Base-by-base conservation (phyloP, 2,888 invertebrate species). In the Pediacus dermestoides region DNA sequence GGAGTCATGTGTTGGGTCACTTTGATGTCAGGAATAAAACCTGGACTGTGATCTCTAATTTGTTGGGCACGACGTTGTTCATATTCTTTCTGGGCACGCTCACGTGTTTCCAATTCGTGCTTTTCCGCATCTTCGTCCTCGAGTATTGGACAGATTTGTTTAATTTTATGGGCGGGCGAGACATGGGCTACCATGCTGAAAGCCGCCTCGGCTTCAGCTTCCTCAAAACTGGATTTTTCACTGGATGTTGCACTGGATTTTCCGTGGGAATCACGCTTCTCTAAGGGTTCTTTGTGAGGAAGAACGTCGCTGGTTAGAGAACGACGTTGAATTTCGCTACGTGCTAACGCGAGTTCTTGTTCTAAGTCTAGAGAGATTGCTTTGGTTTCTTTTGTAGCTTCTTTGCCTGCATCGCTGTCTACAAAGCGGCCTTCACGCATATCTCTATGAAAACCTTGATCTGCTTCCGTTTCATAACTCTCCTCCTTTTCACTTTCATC, bases 21-120 rank as follows among this genome's bases (percentile, higher is more conserved):
- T 52, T 74, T 78, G 38, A 80, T 79, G 53, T 76, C 77, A n/a
- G 80, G 80, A 40, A 79, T 74, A 28, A 75, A 74, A 7, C 77
- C 75, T 9, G 79, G 79, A 56, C 80, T 80, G 60, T 73, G 74
- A 59, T 78, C 78, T 55, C 74, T 74, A 30, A 66, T 59, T 46
- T 59, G 57, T 44, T 59, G 60, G 6, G 69, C 52, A 68, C 75
- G 39, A 64, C 71, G 49, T 66, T 71, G 61, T 68, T 75, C 53
- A 52, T 70, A 57, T 39, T 66, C 67, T 39, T 64, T 57, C 34
- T 57, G 52, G 4, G 62, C 63, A 30, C 60, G 57, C 52, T 73
- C 71, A 41, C 68, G 57, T 11, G 70, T 67, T 65, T 74, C 73
- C 34, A 71, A 53, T 59, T 74, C 73, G 46, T 69, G 69, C 53